Evolutionary conservation across 92 coral and sea anemone genomes (phyloP).

Genomic region (Ricordea florida): DNA sequence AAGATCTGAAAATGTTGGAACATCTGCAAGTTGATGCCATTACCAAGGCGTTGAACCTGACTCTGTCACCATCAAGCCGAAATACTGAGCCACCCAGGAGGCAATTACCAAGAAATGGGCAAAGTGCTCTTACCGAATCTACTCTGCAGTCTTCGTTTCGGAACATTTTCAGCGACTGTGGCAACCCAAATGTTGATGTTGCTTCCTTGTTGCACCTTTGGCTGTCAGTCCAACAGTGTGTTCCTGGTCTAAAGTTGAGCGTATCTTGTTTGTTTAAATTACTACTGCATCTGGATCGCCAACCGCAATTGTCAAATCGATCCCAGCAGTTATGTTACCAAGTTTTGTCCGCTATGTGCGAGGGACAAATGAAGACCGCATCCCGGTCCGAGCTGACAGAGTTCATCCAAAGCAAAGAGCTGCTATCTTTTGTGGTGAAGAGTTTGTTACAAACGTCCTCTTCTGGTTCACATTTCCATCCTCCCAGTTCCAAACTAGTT

Average conservation of each 20-base stretch:
- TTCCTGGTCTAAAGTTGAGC: conserved; percentile 3
- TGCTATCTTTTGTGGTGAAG: conserved; percentile 6
- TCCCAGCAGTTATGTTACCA: conserved; percentile 8
- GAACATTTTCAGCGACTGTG: conserved; percentile 51
- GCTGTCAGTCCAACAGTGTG: conserved; percentile 26
- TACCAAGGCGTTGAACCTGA: conserved; percentile 65
- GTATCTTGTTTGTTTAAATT: not conserved
- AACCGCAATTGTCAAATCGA: not conserved
- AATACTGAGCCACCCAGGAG: conserved; percentile 7
- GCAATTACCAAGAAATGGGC: not conserved
- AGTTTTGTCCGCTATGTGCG: conserved; percentile 15
- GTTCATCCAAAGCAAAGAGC: conserved; percentile 5
- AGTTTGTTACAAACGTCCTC: conserved; percentile 1
- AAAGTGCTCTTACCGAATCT: not conserved
- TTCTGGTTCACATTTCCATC: not conserved
- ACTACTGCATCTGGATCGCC: not conserved
- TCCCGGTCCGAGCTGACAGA: not conserved
- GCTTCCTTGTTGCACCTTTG: conserved; percentile 54
- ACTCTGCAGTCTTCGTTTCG: conserved; percentile 38
- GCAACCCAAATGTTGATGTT: conserved; percentile 41
- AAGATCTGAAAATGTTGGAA: conserved; percentile 81
- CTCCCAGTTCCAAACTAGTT: conserved; percentile 23
- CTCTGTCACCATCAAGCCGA: not conserved
- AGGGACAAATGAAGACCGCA: conserved; percentile 1
- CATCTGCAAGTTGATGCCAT: conserved; percentile 68